Evolutionary conservation across 2,888 invertebrate genomes (phyloP).

Genomic region (Pristionchus arcanus): DNA sequence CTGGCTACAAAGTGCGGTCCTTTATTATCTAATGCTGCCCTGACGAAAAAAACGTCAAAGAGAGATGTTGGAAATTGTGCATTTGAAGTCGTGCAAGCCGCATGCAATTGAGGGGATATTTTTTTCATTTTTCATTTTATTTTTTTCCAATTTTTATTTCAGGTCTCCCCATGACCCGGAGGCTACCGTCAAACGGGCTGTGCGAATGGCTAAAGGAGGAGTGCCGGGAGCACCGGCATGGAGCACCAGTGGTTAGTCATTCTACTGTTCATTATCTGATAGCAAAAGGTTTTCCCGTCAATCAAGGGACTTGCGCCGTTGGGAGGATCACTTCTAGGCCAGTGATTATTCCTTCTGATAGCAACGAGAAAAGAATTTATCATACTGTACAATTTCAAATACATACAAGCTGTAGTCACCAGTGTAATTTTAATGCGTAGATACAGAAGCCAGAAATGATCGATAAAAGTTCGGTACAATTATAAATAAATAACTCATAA

Average conservation of each 20-base stretch:
- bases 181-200: conserved; percentile 68
- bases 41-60: background rate
- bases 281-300: too few species aligned
- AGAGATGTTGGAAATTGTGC: too few species aligned
- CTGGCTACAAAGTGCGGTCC: too few species aligned
- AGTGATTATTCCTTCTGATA: background rate
- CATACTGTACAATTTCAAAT: too few species aligned
- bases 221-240: conserved; percentile 71
- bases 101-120: too few species aligned
- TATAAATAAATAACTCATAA: background rate
- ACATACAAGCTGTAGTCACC: too few species aligned
- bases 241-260: conserved; percentile 76
- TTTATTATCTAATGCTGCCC: too few species aligned
- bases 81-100: too few species aligned
- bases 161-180: conserved; percentile 68
- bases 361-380: too few species aligned
- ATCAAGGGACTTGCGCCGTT: too few species aligned
- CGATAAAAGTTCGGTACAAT: background rate
- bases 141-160: too few species aligned
- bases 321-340: background rate
- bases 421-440: background rate
- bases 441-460: background rate
- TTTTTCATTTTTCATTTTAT: too few species aligned
- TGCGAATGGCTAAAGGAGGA: conserved; percentile 67
- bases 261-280: background rate